Conservation (phyloP, 1,140 invertebrate genomes). For the Myzus persicae region DNA sequence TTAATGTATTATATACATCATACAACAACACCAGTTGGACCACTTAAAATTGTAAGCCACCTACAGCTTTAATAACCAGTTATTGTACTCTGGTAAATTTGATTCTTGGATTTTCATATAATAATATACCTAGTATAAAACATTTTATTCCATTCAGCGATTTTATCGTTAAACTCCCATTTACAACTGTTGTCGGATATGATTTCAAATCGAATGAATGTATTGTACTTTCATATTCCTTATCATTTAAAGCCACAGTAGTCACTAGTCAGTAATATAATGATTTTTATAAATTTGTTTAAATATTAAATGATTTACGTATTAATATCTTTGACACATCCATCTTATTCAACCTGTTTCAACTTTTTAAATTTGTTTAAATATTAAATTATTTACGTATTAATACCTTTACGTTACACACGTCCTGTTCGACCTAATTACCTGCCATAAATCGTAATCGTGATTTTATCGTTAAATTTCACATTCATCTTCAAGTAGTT, state of each 20-base stretch:
- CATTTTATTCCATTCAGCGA: background rate
- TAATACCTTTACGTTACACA: background rate
- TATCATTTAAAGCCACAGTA: background rate
- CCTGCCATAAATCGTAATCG: background rate
- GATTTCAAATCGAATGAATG: background rate
- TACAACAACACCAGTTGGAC: background rate
- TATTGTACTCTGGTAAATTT: background rate
- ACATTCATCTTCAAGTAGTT: background rate
- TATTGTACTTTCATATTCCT: background rate
- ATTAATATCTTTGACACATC: background rate
- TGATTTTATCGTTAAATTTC: background rate
- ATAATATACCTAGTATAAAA: conserved; percentile 4
- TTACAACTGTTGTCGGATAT: background rate
- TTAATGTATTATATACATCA: background rate
- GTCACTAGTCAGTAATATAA: background rate
- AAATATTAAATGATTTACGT: background rate
- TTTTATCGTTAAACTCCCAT: background rate
- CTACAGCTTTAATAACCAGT: background rate
- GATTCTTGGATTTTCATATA: background rate
- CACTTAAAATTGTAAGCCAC: background rate
- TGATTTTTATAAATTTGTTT: background rate
- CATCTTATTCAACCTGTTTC: too few relatives aligned
- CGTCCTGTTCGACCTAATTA: background rate
- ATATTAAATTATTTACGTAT: background rate
- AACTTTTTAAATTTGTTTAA: background rate